Percentiles rank a stretch among this genome's conserved stretches.
Evolutionary conservation across 2,797 vertebrate species (phyloP).

Genomic region (Toxotes lorentzi): DNA sequence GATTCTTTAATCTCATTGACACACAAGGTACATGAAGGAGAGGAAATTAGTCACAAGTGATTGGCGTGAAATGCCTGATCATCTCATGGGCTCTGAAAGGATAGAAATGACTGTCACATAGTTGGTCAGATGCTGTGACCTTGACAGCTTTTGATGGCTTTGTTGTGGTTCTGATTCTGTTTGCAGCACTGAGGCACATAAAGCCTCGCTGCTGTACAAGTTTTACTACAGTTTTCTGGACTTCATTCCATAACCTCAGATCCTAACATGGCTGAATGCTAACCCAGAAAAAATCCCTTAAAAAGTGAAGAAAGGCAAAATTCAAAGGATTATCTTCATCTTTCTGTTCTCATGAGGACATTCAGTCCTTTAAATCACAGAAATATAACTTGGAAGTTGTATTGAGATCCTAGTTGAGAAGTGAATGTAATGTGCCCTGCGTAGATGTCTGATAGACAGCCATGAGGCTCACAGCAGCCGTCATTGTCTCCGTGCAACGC

Average conservation of each 20-base stretch:
- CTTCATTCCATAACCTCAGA: slow-evolving; percentile 5
- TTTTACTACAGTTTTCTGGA: slow-evolving; percentile 6
- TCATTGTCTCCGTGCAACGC: slow-evolving; percentile 90
- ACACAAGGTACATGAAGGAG: slow-evolving; percentile 53
- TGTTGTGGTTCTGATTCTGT: slow-evolving; percentile 27
- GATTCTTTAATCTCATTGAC: slow-evolving; percentile 63
- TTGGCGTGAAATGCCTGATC: slow-evolving; percentile 61
- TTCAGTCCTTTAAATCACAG: slow-evolving; percentile 21
- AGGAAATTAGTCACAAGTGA: slow-evolving; percentile 70
- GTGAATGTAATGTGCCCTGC: slow-evolving; percentile 37
- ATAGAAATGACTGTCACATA: slow-evolving; percentile 43
- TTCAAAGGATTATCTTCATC: slow-evolving; percentile 1
- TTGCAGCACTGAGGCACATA: slow-evolving; percentile 9
- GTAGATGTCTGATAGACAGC: slow-evolving; percentile 76
- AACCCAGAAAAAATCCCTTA: slow-evolving; percentile 10
- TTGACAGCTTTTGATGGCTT: slow-evolving; percentile 21
- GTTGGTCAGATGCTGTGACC: slow-evolving; percentile 23
- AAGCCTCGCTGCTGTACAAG: background rate
- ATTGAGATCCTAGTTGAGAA: slow-evolving; percentile 39
- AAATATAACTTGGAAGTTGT: slow-evolving; percentile 33
- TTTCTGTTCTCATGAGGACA: slow-evolving; percentile 21
- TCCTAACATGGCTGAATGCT: background rate
- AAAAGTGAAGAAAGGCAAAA: background rate
- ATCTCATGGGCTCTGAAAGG: slow-evolving; percentile 40
- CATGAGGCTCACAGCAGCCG: slow-evolving; percentile 87